A percentile compares a stretch with the other conserved stretches of the same genome.
phyloP scores from a whole-genome alignment of 2,888 invertebrate species.

The Abrostola triplasia region DNA sequence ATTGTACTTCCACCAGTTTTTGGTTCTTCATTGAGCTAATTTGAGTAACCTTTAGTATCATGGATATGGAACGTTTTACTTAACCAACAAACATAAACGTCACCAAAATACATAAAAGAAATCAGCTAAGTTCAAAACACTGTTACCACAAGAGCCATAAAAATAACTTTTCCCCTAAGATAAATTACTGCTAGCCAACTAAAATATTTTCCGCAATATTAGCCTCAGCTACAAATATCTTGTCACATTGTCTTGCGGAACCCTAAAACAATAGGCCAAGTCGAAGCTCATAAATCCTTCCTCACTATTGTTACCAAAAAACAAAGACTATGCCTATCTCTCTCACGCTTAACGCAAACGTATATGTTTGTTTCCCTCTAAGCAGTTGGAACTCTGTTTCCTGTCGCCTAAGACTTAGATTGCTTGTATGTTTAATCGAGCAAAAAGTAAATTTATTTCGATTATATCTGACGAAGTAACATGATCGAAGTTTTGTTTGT shows the following conservation, averaged over 20 bases:
- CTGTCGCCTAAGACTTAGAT: constrained; percentile 48
- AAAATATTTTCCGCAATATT: constrained; percentile 50
- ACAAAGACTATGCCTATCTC: constrained; percentile 51
- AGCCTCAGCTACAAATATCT: constrained; percentile 45
- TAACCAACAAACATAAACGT: constrained; percentile 17
- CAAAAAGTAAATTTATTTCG: constrained; percentile 59
- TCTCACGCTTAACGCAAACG: neutral
- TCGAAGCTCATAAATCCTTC: constrained; percentile 60
- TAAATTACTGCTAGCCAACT: constrained; percentile 30
- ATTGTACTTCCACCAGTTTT: neutral
- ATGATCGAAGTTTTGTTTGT: constrained; percentile 36
- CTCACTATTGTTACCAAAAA: constrained; percentile 62
- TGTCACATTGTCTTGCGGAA: constrained; percentile 45
- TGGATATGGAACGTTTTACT: too few species aligned
- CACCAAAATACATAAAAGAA: neutral
- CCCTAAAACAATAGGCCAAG: constrained; percentile 62
- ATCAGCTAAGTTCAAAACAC: constrained; percentile 12
- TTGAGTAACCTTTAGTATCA: neutral
- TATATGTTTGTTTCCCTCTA: constrained; percentile 27
- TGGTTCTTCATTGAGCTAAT: neutral
- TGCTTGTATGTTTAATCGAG: constrained; percentile 57
- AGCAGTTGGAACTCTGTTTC: constrained; percentile 38
- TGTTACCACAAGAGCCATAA: constrained; percentile 26
- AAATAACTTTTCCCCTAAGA: constrained; percentile 30
- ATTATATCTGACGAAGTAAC: constrained; percentile 41